Evolutionary conservation across 35 echinoderm and acorn worm genomes (phyloP).

Genomic region (Anneissia japonica): DNA sequence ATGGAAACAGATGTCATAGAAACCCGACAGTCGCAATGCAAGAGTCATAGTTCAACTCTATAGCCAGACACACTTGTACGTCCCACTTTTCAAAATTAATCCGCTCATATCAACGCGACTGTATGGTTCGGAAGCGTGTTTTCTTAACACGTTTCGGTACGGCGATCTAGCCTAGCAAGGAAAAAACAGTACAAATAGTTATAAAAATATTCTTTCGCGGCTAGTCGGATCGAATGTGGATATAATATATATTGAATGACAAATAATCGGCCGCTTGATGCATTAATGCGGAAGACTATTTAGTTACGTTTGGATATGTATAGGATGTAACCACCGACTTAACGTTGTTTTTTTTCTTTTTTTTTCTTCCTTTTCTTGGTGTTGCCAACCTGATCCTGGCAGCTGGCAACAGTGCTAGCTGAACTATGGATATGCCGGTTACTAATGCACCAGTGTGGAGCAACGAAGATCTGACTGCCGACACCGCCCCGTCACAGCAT

Average conservation of each 20-base stretch:
- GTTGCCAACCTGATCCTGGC: neutral
- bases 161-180: neutral
- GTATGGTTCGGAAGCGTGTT: neutral
- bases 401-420: neutral
- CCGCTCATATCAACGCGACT: constrained; percentile 44
- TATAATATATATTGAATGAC: neutral
- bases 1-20: constrained; percentile 88
- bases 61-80: constrained; percentile 91
- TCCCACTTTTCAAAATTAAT: constrained; percentile 87
- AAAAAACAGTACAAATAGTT: neutral
- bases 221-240: neutral
- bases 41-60: constrained; percentile 98
- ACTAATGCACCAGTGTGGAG: constrained; percentile 84
- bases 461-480: constrained; percentile 84
- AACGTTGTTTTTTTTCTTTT: constrained; percentile 58
- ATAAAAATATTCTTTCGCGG: neutral
- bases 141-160: neutral
- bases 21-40: constrained; percentile 79
- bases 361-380: constrained; percentile 22
- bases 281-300: neutral
- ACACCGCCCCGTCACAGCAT: constrained; percentile 45
- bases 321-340: constrained; percentile 22
- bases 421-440: constrained; percentile 38
- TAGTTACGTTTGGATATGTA: neutral
- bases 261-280: neutral